A percentile compares a stretch with the other conserved stretches of the same genome.
phyloP scores from a whole-genome alignment of 2,797 vertebrate species.

The Meriones psammophilus region DNA sequence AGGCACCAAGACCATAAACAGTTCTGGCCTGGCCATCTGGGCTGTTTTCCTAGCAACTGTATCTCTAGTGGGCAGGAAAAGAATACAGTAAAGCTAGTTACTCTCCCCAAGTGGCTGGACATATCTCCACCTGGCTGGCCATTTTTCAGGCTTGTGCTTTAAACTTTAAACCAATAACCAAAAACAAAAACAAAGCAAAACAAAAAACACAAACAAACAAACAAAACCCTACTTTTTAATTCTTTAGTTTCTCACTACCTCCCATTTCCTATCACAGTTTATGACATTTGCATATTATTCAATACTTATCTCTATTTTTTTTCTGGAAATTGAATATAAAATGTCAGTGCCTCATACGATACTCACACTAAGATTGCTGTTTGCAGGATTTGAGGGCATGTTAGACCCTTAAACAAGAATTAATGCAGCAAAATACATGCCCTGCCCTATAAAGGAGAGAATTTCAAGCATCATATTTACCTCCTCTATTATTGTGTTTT shows the following conservation, averaged over 20 bases:
- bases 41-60: too few relatives aligned
- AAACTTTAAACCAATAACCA: too few relatives aligned
- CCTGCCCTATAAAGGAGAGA: not conserved
- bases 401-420: not conserved
- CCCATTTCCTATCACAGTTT: not conserved
- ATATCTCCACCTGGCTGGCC: too few relatives aligned
- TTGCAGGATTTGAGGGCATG: not conserved
- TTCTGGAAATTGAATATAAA: not conserved
- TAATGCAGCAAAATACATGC: not conserved
- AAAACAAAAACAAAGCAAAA: too few relatives aligned
- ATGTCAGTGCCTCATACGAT: not conserved
- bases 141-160: too few relatives aligned
- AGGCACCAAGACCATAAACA: too few relatives aligned
- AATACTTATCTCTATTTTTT: conserved; percentile 25
- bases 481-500: not conserved
- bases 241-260: not conserved
- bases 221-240: too few relatives aligned
- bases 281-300: not conserved
- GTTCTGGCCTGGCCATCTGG: too few relatives aligned
- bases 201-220: too few relatives aligned
- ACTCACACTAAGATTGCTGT: not conserved
- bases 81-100: too few relatives aligned
- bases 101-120: too few relatives aligned
- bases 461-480: not conserved
- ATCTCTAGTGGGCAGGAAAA: too few relatives aligned